phyloP scores from a whole-genome alignment of 2,888 invertebrate species.

The Hemaris fuciformis region DNA sequence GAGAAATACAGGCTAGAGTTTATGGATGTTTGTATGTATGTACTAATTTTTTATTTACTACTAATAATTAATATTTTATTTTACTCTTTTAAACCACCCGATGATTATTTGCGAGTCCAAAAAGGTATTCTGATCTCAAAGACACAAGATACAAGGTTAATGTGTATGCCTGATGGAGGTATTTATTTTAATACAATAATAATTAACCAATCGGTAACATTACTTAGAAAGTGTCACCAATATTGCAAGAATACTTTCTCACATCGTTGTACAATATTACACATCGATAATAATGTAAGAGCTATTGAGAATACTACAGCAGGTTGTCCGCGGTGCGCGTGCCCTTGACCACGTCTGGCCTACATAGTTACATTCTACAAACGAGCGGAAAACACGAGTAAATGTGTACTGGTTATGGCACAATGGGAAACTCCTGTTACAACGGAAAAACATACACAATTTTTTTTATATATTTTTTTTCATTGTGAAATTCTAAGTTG shows the following conservation, averaged over 20 bases:
- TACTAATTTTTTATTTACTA: too few relatives aligned
- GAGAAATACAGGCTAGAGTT: too few relatives aligned
- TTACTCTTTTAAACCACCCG: too few relatives aligned
- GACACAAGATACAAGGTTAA: too few relatives aligned
- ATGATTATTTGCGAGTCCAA: too few relatives aligned
- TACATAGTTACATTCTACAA: background rate
- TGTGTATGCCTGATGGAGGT: too few relatives aligned
- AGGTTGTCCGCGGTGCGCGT: background rate
- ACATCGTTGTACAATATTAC: background rate
- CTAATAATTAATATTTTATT: too few relatives aligned
- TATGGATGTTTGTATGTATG: too few relatives aligned
- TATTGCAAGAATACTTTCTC: background rate
- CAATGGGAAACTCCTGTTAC: background rate
- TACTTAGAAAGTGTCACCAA: too few relatives aligned
- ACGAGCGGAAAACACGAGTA: background rate
- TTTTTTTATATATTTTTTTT: background rate
- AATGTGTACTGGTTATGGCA: background rate
- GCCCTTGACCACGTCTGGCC: background rate
- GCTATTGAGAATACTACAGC: background rate
- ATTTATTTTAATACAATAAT: too few relatives aligned
- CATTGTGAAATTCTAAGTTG: background rate
- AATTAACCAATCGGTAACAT: too few relatives aligned
- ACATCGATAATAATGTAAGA: background rate
- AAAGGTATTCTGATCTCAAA: too few relatives aligned
- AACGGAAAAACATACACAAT: background rate